Base-by-base conservation (phyloP, 2,888 invertebrate genomes). In the Zygothrica quintamaculata region DNA sequence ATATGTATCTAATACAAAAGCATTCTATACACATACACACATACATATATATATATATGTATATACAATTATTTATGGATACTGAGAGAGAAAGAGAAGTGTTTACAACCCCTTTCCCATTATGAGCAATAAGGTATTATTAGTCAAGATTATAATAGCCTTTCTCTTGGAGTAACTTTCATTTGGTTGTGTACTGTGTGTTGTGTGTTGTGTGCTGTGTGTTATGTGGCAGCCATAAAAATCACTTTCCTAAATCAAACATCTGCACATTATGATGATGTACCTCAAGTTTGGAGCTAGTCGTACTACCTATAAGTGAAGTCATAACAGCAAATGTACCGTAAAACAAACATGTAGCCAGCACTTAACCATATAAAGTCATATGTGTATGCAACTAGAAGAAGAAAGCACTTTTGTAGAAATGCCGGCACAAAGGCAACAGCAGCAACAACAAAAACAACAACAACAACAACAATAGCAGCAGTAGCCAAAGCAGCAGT, bases 261-360 rank as follows among this genome's bases (percentile, higher is more conserved):
- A 73, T 62, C 65, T 61, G 70, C 70, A 58, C 75, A 71, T 74
- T 58, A 22, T 5, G 18, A 22, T 5, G 18, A 22, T 5, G 18
- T 22, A 22, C 18, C 18, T 22, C 18, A 22, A 3, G 5, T 5
- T 22, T 5, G 18, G 2, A 22, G 3, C 18, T 22, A 22, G 18
- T 22, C 18, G 18, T 22, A 22, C 18, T 22, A 70, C 29, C 43
- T 58, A 65, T 43, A 78, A 68, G 74, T 76, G 40, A 67, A 80
- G 70, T 76, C 76, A 82, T 80, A 82, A 80, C 68, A 80, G 84
- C 80, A 79, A 81, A 81, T 81, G 80, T 84, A 81, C 86, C 80
- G 86, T 86, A 86, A 81, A 81, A 51, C 59, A 79, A 79, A 79
- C 79, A 79, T 68, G 79, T 43, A 68, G 22, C 64, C 65, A 66